phyloP scores from a whole-genome alignment of 2,797 vertebrate genomes.

The Crenuchus spilurus region DNA sequence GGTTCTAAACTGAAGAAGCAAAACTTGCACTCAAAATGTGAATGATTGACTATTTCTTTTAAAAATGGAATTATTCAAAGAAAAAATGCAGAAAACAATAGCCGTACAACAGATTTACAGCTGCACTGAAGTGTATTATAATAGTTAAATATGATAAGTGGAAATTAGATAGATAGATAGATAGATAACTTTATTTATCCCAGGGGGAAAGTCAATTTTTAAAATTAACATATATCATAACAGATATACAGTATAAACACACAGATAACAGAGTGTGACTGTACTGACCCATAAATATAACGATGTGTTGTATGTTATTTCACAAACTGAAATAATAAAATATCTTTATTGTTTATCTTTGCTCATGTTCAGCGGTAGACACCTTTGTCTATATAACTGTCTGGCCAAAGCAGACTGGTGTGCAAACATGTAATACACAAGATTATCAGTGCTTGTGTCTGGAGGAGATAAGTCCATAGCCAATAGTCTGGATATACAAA shows the following conservation, averaged over 20 bases:
- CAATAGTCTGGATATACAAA: not conserved
- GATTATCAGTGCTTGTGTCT: conserved; percentile 15
- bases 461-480: not conserved
- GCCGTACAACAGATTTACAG: not conserved
- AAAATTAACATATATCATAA: not conserved
- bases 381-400: conserved; percentile 21
- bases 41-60: no score
- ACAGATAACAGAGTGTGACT: not conserved
- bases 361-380: not conserved
- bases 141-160: conserved; percentile 1
- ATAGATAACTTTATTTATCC: no score
- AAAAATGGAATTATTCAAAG: not conserved
- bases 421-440: not conserved
- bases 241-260: conserved; percentile 6
- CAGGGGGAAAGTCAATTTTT: no score
- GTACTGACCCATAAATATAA: not conserved
- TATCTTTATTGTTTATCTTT: not conserved
- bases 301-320: not conserved
- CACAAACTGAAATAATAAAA: not conserved
- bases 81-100: not conserved
- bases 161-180: no score
- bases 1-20: no score
- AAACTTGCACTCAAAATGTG: no score
- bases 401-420: conserved; percentile 2
- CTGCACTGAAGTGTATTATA: conserved; percentile 13